phyloP scores from a whole-genome alignment of 2,888 invertebrate species.

The Agrenia bidenticulata region DNA sequence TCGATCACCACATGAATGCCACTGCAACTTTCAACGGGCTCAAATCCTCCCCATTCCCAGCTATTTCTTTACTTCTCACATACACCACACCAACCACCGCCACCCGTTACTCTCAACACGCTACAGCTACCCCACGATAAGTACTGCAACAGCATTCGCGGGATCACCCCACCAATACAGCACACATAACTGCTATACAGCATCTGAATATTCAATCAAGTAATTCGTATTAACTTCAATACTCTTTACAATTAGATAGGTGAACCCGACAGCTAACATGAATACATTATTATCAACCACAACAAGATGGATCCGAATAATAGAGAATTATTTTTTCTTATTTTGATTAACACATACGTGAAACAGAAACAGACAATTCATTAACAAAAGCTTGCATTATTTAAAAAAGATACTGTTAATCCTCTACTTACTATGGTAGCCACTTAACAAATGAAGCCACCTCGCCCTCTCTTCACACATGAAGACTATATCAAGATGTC shows the following conservation, averaged over 20 bases:
- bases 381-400: too few relatives aligned
- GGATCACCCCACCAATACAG: slow-evolving; percentile 49
- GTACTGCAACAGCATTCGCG: slow-evolving; percentile 40
- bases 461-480: too few relatives aligned
- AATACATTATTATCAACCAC: too few relatives aligned
- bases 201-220: slow-evolving; percentile 44
- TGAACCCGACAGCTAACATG: not conserved
- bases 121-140: slow-evolving; percentile 25
- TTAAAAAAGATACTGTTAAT: too few relatives aligned
- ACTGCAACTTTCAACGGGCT: slow-evolving; percentile 32
- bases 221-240: slow-evolving; percentile 1
- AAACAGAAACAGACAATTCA: too few relatives aligned
- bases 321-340: too few relatives aligned
- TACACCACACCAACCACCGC: slow-evolving; percentile 3
- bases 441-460: too few relatives aligned
- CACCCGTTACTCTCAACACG: slow-evolving; percentile 25
- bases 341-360: too few relatives aligned
- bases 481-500: too few relatives aligned
- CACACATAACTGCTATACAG: slow-evolving; percentile 47
- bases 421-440: too few relatives aligned
- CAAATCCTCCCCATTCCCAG: slow-evolving; percentile 23
- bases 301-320: too few relatives aligned
- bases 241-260: not conserved
- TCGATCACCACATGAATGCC: slow-evolving; percentile 28
- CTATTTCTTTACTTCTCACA: not conserved